A percentile compares a stretch with the other conserved stretches of the same genome.
Conservation (phyloP, 2,888 invertebrate species). For the Aspidiotus destructor region DNA sequence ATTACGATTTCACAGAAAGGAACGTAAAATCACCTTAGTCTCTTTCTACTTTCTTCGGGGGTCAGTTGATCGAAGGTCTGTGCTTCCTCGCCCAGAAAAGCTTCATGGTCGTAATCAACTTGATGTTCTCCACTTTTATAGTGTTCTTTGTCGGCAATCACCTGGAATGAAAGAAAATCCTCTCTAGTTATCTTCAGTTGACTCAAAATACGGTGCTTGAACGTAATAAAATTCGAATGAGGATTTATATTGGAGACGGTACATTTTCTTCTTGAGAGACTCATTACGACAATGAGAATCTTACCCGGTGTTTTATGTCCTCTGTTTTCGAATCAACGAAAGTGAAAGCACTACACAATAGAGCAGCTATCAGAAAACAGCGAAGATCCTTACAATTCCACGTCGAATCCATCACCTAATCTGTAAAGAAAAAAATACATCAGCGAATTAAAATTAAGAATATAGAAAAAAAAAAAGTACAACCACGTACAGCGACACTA, state of each 20-base stretch:
- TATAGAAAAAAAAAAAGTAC: neutral
- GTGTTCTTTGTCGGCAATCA: slow-evolving; percentile 47
- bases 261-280: neutral
- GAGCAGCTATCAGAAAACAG: neutral
- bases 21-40: slow-evolving; percentile 56
- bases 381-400: neutral
- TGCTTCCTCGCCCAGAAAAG: slow-evolving; percentile 90
- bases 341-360: neutral
- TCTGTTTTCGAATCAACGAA: neutral
- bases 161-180: neutral
- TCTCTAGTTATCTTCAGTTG: neutral
- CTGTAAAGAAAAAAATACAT: neutral
- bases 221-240: neutral
- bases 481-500: too few relatives aligned
- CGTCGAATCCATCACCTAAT: neutral
- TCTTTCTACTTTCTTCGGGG: slow-evolving; percentile 87
- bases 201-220: neutral
- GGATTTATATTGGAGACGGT: neutral
- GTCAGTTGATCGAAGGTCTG: slow-evolving; percentile 86
- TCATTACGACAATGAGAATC: neutral
- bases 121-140: slow-evolving; percentile 73
- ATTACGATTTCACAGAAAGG: neutral
- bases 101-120: slow-evolving; percentile 90
- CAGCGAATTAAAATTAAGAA: neutral
- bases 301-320: slow-evolving; percentile 3